Conservation (phyloP, 2,888 invertebrate species). For the Coremacera marginata region DNA sequence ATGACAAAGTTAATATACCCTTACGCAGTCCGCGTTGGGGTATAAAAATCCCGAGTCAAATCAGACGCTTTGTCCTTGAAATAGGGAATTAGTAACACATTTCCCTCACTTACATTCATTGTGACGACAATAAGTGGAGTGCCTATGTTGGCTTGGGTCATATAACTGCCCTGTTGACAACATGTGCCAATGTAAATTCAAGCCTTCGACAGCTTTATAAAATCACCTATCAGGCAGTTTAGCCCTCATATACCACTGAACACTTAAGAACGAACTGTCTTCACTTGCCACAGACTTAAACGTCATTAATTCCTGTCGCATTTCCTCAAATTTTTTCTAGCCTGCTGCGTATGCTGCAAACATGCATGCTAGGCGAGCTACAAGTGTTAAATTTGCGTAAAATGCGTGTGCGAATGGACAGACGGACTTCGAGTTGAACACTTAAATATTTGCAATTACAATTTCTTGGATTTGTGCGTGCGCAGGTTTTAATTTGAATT, state of each 20-base stretch:
- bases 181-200: no score
- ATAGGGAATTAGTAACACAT: no score
- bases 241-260: not conserved
- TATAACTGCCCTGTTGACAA: not conserved
- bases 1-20: no score
- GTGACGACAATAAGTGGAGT: no score
- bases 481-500: conserved; percentile 7
- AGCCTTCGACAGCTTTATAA: not conserved
- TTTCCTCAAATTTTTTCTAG: not conserved
- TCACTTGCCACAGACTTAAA: conserved; percentile 23
- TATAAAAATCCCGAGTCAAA: no score
- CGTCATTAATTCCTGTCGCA: conserved; percentile 26
- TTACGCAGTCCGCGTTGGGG: no score
- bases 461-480: conserved; percentile 16
- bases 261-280: conserved; percentile 13
- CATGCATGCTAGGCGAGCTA: not conserved
- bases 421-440: not conserved
- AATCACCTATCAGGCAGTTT: not conserved
- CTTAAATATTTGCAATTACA: conserved; percentile 31
- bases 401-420: conserved; percentile 30
- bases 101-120: no score
- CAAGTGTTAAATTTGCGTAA: conserved; percentile 31
- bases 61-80: no score
- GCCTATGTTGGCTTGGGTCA: no score
- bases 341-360: not conserved